These are phyloP conservation scores for Drosophila persimilis DNA, from an alignment of 1,140 invertebrate genomes.

Conservation along the genomic window DNA sequence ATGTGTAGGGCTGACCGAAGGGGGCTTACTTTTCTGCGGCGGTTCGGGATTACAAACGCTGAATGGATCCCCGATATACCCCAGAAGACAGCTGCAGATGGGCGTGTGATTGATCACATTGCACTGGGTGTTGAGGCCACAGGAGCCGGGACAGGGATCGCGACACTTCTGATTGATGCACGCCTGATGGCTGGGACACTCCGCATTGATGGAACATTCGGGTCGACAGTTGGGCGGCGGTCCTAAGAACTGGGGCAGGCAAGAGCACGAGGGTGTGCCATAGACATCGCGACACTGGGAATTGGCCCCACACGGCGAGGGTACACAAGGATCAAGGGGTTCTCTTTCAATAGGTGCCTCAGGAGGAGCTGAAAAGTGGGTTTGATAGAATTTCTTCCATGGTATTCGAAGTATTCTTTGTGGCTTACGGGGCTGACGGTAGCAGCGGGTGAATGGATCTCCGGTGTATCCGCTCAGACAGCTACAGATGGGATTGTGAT, in stretches of 20 bases:
- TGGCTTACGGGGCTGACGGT: slow-evolving; percentile 83
- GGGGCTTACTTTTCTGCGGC: slow-evolving; percentile 63
- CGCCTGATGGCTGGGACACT: slow-evolving; percentile 91
- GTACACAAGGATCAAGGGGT: slow-evolving; percentile 87
- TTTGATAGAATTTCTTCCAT: slow-evolving; percentile 1
- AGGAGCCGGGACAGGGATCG: slow-evolving; percentile 91
- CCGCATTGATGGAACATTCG: slow-evolving; percentile 92
- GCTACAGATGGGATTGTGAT: slow-evolving; percentile 90
- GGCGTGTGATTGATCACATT: slow-evolving; percentile 92
- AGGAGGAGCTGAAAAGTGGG: slow-evolving; percentile 46
- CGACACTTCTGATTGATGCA: slow-evolving; percentile 92
- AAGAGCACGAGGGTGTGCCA: slow-evolving; percentile 91
- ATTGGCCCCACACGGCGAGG: slow-evolving; percentile 93
- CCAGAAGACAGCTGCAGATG: slow-evolving; percentile 89
- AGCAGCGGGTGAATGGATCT: slow-evolving; percentile 85
- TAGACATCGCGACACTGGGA: slow-evolving; percentile 89
- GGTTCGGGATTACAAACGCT: slow-evolving; percentile 84
- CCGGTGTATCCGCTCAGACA: slow-evolving; percentile 90
- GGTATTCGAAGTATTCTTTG: slow-evolving; percentile 39
- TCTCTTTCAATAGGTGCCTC: slow-evolving; percentile 58
- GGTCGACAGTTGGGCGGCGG: slow-evolving; percentile 91
- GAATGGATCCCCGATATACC: slow-evolving; percentile 91
- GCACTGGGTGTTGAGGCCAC: slow-evolving; percentile 91
- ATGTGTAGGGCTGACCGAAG: not conserved
- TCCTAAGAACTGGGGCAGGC: slow-evolving; percentile 89